Conservation (phyloP, 2,113 vertebrate species). For the Hypanus sabinus region DNA sequence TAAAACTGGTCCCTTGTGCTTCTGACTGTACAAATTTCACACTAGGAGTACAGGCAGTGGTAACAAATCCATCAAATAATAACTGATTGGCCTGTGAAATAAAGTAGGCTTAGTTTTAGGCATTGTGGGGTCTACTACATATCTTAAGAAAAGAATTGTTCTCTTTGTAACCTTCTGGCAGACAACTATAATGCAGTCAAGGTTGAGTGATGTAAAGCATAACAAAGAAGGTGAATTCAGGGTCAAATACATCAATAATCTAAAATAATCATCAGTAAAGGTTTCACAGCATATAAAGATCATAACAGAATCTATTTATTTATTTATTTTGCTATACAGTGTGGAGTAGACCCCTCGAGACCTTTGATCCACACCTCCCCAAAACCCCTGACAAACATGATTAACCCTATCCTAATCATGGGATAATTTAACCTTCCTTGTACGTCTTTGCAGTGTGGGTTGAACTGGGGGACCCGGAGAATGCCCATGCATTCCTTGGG, state of each 20-base stretch:
- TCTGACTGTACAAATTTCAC: background rate
- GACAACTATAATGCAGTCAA: background rate
- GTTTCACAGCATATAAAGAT: background rate
- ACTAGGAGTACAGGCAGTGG: background rate
- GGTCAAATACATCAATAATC: background rate
- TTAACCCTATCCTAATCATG: too few relatives aligned
- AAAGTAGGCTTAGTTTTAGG: background rate
- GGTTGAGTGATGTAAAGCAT: background rate
- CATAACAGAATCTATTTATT: too few relatives aligned
- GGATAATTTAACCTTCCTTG: too few relatives aligned
- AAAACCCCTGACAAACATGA: too few relatives aligned
- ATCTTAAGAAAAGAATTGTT: background rate
- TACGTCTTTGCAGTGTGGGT: too few relatives aligned
- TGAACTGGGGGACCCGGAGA: too few relatives aligned
- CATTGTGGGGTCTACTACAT: background rate
- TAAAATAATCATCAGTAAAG: background rate
- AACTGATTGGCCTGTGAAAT: background rate
- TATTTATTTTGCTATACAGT: too few relatives aligned
- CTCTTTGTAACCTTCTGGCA: background rate
- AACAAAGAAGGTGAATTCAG: background rate
- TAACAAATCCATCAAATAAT: background rate
- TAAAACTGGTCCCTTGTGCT: background rate
- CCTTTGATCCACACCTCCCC: too few relatives aligned
- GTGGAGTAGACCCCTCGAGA: too few relatives aligned
- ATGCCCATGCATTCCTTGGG: too few relatives aligned